A percentile compares a stretch with the other conserved stretches of the same genome.
Conservation (phyloP, 2,113 vertebrate species). For the Menura novaehollandiae region DNA sequence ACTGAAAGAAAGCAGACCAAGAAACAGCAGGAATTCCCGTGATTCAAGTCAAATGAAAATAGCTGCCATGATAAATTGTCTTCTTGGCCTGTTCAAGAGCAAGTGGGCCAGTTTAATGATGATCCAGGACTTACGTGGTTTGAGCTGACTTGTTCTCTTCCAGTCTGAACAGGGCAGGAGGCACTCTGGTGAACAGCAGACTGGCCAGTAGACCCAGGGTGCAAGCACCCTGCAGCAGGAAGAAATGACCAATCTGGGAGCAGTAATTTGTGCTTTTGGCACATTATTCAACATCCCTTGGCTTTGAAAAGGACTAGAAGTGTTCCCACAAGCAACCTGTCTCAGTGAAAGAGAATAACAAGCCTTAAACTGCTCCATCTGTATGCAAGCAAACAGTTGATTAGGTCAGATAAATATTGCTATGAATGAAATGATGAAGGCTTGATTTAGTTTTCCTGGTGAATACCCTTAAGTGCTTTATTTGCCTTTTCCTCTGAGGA, state of each 20-base stretch:
- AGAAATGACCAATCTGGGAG: not conserved
- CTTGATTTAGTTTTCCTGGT: not conserved
- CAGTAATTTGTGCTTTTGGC: not conserved
- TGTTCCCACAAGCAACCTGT: not conserved
- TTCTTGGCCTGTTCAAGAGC: not conserved
- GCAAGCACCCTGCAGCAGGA: not conserved
- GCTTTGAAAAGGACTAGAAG: not conserved
- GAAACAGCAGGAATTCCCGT: not conserved
- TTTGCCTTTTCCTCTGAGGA: not conserved
- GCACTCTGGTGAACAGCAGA: not conserved
- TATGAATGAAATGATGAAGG: not conserved
- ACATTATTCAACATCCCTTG: not conserved
- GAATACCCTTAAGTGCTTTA: not conserved
- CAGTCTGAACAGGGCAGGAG: not conserved
- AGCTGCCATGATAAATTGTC: not conserved
- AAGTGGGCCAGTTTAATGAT: not conserved
- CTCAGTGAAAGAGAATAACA: not conserved
- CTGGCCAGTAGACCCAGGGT: not conserved
- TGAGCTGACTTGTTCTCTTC: not conserved
- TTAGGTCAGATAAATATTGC: not conserved
- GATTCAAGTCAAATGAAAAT: not conserved
- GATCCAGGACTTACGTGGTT: not conserved
- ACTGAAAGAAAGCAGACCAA: not conserved
- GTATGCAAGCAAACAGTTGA: fast-evolving
- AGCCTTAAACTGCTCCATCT: not conserved